Percentiles rank a stretch among this genome's conserved stretches.
phyloP scores from a whole-genome alignment of 64 coral and sea anemone species.

The Stichodactyla helianthus region DNA sequence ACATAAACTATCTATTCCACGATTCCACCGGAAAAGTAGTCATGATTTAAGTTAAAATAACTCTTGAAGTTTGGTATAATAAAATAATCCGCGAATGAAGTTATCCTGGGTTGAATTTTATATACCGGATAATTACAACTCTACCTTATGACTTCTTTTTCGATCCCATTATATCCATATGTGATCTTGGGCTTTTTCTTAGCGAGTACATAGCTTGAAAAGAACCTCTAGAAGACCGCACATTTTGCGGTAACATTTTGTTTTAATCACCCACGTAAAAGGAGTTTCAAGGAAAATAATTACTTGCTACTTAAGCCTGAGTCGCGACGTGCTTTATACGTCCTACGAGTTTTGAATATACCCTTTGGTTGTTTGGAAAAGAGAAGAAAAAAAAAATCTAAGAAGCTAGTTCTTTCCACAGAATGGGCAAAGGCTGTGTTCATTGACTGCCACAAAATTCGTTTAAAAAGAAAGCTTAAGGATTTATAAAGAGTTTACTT shows the following conservation, averaged over 20 bases:
- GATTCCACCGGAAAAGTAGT: neutral
- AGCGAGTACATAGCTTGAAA: neutral
- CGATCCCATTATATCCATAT: neutral
- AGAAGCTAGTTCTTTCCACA: too few relatives aligned
- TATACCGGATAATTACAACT: neutral
- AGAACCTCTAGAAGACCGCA: neutral
- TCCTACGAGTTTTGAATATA: neutral
- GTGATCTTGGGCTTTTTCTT: neutral
- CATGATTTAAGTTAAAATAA: neutral
- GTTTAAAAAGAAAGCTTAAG: too few relatives aligned
- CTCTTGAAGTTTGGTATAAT: neutral
- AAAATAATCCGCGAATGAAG: neutral
- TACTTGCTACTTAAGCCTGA: neutral
- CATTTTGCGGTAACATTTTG: neutral
- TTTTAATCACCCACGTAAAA: constrained; percentile 6
- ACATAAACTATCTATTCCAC: neutral
- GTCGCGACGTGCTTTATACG: neutral
- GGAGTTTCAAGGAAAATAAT: neutral
- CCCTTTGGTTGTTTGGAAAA: neutral
- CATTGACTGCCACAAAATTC: too few relatives aligned
- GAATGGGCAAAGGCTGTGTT: too few relatives aligned
- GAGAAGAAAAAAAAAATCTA: too few relatives aligned
- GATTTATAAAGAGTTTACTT: neutral
- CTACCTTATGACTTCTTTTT: neutral
- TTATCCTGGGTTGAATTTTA: neutral